Conservation (phyloP, 2,888 invertebrate species). For the Tetragnatha montana region DNA sequence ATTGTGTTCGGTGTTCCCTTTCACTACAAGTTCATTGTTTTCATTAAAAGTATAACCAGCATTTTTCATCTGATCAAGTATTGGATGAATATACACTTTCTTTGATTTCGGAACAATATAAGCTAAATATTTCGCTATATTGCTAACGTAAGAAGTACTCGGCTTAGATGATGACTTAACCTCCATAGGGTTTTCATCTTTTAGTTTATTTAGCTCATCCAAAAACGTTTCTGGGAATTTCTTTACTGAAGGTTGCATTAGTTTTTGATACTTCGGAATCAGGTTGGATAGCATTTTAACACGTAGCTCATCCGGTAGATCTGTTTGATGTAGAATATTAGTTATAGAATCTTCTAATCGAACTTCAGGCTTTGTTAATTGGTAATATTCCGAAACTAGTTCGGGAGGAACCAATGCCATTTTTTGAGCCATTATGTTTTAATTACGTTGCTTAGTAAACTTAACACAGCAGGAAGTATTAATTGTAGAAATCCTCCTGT, state of each 20-base stretch:
- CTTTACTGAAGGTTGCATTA: neutral
- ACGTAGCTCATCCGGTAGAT: neutral
- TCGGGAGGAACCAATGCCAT: conserved; percentile 8
- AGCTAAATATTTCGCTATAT: neutral
- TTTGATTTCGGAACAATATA: neutral
- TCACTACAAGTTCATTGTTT: neutral
- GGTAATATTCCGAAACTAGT: neutral
- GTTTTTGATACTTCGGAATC: conserved; percentile 11
- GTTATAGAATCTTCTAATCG: neutral
- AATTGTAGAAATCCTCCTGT: neutral
- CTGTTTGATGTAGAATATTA: neutral
- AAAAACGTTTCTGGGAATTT: neutral
- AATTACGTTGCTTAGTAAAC: neutral
- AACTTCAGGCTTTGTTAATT: neutral
- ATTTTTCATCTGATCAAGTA: neutral
- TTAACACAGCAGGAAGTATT: neutral
- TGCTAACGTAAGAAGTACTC: neutral
- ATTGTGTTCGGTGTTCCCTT: neutral
- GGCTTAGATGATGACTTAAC: no score
- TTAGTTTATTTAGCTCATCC: neutral
- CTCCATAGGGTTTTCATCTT: neutral
- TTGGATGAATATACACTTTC: neutral
- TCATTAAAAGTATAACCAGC: neutral
- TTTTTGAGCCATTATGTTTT: conserved; percentile 8
- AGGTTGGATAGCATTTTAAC: neutral